Conservation (phyloP, 2,797 vertebrate genomes). For the Sardinella longiceps region DNA sequence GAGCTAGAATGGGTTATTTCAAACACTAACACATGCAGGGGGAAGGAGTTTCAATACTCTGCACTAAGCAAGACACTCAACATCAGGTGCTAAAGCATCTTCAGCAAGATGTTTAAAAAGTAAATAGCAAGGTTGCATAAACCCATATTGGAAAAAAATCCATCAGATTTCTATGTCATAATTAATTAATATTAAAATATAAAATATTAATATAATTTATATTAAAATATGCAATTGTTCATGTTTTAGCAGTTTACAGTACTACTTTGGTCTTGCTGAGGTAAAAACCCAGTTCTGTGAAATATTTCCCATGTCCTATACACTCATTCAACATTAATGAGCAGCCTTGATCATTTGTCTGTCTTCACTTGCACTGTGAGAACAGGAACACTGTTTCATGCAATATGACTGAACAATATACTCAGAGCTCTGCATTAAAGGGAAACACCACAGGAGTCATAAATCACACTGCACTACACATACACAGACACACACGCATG, state of each 20-base stretch:
- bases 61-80: neutral
- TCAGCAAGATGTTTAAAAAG: neutral
- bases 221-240: neutral
- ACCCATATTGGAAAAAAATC: neutral
- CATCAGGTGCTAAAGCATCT: neutral
- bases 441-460: slow-evolving; percentile 58
- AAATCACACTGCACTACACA: slow-evolving; percentile 51
- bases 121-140: neutral
- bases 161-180: neutral
- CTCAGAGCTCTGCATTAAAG: slow-evolving; percentile 23
- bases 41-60: neutral
- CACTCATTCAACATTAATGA: neutral
- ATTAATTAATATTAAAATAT: neutral
- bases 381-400: slow-evolving; percentile 42
- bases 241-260: neutral
- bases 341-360: neutral
- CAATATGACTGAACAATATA: slow-evolving; percentile 45
- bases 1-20: neutral
- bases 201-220: neutral
- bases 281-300: neutral
- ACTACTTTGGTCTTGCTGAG: neutral
- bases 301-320: neutral
- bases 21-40: neutral
- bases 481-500: neutral
- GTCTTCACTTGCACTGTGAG: neutral